Base-by-base conservation (phyloP, 1,140 invertebrate genomes). In the Eriocheir sinensis region DNA sequence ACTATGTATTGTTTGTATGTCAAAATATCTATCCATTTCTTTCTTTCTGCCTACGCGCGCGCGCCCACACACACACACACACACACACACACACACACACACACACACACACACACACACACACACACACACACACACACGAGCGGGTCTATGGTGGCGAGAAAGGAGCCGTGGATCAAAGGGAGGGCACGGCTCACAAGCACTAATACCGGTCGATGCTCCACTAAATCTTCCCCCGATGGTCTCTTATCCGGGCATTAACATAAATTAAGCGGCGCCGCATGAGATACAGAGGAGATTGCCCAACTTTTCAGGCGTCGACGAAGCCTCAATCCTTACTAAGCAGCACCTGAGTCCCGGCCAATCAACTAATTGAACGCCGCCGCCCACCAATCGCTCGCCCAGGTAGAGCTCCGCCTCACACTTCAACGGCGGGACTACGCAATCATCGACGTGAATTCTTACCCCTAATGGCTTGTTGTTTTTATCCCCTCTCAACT, bases 61-160 rank as follows among this genome's bases (percentile, higher is more conserved):
- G 27, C 17, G 41, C 38, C 40, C 38, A 41, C 36, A 88, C 36
- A 88, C 36, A 41, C 36, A 88, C 36, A 88, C 36, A 88, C 36
- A 88, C 36, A 88, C 36, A 88, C 36, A 88, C 17, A 88, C 36
- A 88, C 17, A 88, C 36, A 85, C 36, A 88, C 36, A 88, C 36
- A 88, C 36, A 88, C 36, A 88, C 36, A 88, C 36, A 88, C 36
- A 88, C 36, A 88, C 36, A 88, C 36, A 88, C 36, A 36, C 21
- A 60, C 36, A 36, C 36, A 32, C 36, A 60, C 36, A 60, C 36
- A 34, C 36, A 36, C 21, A 60, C 36, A 60, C 21, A 44, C 32
- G 44, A 21, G 32, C 36, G 32, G 34, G 8, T 85, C 2, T 27
- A 4, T 85, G 4, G 15, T 48, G 44, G 15, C 4, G 21, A n/a